Base-by-base conservation (phyloP, 2,888 invertebrate species). In the Hetaerina titia region DNA sequence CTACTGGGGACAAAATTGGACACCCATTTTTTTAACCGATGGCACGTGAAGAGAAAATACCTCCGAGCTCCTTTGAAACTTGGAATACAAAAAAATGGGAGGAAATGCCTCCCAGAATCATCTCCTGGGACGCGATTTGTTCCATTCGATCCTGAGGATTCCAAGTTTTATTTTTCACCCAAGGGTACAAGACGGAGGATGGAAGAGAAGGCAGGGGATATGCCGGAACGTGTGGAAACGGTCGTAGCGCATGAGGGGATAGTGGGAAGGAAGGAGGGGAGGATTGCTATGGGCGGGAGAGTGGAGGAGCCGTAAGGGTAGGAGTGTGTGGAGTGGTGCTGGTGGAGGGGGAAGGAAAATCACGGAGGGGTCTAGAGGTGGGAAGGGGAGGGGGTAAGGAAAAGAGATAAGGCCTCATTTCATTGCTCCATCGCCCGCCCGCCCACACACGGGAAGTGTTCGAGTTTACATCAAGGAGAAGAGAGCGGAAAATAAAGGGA, bases 11-110 rank as follows among this genome's bases (percentile, higher is more conserved):
- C 2, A 45, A 45, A 45, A 45, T 45, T 45, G 45, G 45, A 45
- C 45, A 45, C 45, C 45, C 45, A 45, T 45, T 45, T 45, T 45
- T 45, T 45, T 45, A 45, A 45, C 45, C 45, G 45, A 45, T 45
- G 69, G 22, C 19, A n/a, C 69, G 69, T 69, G 69, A 19, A n/a
- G n/a, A n/a, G n/a, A 69, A 69, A 69, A n/a, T 69, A 22, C 69
- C n/a, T 69, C n/a, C 69, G 69, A 69, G 69, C 69, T n/a, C 69
- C n/a, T 69, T 69, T 22, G 69, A 69, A 69, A 69, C 69, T 69
- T 69, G 22, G 69, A 22, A 69, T 45, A 69, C n/a, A 69, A 69
- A 69, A 69, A 17, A 60, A 60, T 19, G 69, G 69, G 69, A 69
- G 69, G 22, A 22, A 69, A 69, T 60, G 17, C 60, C 60, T 17